A percentile compares a stretch with the other conserved stretches of the same genome.
Conservation (phyloP, 2,888 invertebrate genomes). For the Dolomedes plantarius region DNA sequence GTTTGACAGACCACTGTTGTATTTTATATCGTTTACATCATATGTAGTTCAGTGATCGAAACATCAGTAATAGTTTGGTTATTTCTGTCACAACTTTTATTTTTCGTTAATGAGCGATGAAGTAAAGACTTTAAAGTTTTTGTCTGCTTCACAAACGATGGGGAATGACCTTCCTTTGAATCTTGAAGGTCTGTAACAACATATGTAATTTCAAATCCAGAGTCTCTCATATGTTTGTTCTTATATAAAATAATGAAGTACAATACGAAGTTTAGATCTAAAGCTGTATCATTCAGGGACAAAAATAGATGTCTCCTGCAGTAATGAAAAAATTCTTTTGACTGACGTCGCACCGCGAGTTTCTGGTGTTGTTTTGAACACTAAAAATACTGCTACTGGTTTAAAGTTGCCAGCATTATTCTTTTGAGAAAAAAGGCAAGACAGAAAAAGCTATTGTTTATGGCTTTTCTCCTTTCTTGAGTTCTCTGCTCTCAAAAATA, state of each 20-base stretch:
- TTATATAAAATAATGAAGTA: background rate
- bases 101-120: too few relatives aligned
- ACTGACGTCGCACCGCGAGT: slow-evolving; percentile 33
- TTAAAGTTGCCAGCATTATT: slow-evolving; percentile 1
- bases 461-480: background rate
- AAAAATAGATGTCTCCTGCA: slow-evolving; percentile 47
- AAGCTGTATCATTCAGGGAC: background rate
- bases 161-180: too few relatives aligned
- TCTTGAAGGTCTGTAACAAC: too few relatives aligned
- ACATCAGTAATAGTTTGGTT: too few relatives aligned
- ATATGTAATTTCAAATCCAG: too few relatives aligned
- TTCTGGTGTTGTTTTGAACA: background rate
- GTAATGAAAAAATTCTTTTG: slow-evolving; percentile 30
- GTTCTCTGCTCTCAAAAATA: background rate
- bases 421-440: background rate
- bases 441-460: slow-evolving; percentile 4
- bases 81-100: too few relatives aligned
- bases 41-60: too few relatives aligned
- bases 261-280: background rate
- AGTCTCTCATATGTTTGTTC: background rate
- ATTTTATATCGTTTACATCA: too few relatives aligned
- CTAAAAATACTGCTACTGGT: slow-evolving; percentile 2
- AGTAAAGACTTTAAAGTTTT: too few relatives aligned
- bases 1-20: too few relatives aligned
- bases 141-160: too few relatives aligned